Evolutionary conservation across 2,797 vertebrate species (phyloP).

Genomic region (Sebastes cheni): DNA sequence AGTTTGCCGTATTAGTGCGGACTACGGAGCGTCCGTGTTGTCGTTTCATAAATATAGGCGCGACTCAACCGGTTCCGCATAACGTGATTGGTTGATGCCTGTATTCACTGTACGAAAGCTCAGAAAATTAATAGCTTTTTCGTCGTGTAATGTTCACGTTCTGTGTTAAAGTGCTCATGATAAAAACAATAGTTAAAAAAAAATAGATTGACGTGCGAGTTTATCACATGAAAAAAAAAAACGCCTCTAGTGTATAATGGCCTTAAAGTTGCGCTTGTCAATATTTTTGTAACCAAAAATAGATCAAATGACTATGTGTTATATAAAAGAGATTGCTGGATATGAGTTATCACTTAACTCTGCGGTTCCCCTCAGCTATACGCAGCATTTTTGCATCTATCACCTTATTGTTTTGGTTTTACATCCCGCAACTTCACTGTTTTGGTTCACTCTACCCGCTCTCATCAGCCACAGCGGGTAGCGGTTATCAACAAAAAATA

Average conservation of each 20-base stretch:
- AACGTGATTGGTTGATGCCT: too few species aligned
- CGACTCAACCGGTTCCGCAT: accelerated
- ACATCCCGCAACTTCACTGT: accelerated
- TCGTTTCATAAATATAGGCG: too few species aligned
- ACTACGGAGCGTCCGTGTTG: too few species aligned
- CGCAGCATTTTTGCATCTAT: background rate
- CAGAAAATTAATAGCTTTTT: too few species aligned
- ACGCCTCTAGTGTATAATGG: accelerated
- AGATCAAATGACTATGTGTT: too few species aligned
- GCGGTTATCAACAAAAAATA: background rate
- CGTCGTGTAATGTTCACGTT: accelerated
- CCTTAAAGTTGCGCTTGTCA: accelerated
- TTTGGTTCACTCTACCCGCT: background rate
- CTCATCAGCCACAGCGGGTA: background rate
- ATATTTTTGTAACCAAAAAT: background rate
- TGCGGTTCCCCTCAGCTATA: background rate
- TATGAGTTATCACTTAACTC: background rate
- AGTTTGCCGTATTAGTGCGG: too few species aligned
- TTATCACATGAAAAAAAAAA: too few species aligned
- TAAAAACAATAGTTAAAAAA: too few species aligned
- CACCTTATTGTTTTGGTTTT: background rate
- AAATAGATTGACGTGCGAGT: accelerated
- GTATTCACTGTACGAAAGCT: too few species aligned
- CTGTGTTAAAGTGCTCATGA: accelerated
- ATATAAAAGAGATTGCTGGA: too few species aligned